Conservation (phyloP, 92 coral and sea anemone species). For the Bergia puertoricense region DNA sequence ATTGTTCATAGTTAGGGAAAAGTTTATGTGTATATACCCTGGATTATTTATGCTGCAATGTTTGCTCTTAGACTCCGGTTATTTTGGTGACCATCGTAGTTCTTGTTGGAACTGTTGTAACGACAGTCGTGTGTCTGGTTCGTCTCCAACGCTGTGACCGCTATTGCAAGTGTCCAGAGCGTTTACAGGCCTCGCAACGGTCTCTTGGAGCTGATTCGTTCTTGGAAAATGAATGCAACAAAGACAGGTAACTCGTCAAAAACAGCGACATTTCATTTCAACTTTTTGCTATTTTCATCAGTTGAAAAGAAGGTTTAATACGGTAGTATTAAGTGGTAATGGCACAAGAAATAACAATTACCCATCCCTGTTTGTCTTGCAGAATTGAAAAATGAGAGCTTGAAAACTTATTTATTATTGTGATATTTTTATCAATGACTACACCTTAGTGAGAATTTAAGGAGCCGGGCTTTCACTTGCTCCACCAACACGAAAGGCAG, state of each 20-base stretch:
- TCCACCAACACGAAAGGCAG: too few relatives aligned
- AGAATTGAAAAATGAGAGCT: too few relatives aligned
- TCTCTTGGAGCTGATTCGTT: neutral
- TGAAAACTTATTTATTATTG: too few relatives aligned
- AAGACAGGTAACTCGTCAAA: slow-evolving; percentile 1
- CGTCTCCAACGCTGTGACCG: slow-evolving; percentile 74
- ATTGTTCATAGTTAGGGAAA: neutral
- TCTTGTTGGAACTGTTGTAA: slow-evolving; percentile 49
- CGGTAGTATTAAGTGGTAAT: too few relatives aligned
- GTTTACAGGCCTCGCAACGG: slow-evolving; percentile 2
- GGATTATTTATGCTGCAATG: neutral
- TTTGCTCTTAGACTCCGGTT: slow-evolving; percentile 48
- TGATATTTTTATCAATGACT: too few relatives aligned
- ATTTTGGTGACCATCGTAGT: slow-evolving; percentile 46
- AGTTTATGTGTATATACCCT: neutral
- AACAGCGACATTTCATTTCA: too few relatives aligned
- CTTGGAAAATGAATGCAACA: neutral
- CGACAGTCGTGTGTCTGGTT: slow-evolving; percentile 67
- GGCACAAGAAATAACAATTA: too few relatives aligned
- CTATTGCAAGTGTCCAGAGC: slow-evolving; percentile 77
- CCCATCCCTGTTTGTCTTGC: too few relatives aligned
- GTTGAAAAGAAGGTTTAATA: too few relatives aligned
- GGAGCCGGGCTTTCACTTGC: too few relatives aligned
- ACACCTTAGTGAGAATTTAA: too few relatives aligned
- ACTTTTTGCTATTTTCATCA: too few relatives aligned